Percentiles rank a stretch among this genome's conserved stretches.
phyloP scores from a whole-genome alignment of 2,888 invertebrate genomes.

The Dasysyrphus tricinctus region DNA sequence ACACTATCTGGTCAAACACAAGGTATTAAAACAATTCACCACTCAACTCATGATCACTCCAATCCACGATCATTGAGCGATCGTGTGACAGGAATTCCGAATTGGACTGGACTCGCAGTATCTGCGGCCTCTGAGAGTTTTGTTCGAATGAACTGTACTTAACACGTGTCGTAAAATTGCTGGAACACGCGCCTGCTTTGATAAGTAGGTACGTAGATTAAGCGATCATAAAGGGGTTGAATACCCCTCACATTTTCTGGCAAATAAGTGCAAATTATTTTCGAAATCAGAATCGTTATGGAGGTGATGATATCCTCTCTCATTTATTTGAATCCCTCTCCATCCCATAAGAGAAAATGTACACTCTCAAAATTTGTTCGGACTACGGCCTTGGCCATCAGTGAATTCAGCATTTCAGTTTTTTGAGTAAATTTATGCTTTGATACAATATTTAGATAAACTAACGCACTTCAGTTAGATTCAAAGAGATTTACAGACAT shows the following conservation, averaged over 20 bases:
- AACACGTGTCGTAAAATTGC: constrained; percentile 73
- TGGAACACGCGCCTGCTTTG: constrained; percentile 40
- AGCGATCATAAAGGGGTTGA: neutral
- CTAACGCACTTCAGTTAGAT: constrained; percentile 31
- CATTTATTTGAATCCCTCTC: too few relatives aligned
- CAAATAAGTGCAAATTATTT: neutral
- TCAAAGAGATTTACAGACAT: constrained; percentile 21
- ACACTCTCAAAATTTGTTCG: too few relatives aligned
- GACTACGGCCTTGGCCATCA: neutral
- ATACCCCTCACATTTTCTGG: neutral
- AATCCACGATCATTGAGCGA: constrained; percentile 57
- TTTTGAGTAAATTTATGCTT: constrained; percentile 45
- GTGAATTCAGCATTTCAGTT: neutral
- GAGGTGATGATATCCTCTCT: too few relatives aligned
- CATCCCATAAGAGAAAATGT: too few relatives aligned
- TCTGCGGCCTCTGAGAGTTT: neutral
- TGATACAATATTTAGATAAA: constrained; percentile 65
- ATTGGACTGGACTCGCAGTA: constrained; percentile 51
- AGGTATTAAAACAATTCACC: constrained; percentile 30
- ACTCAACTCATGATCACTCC: constrained; percentile 63
- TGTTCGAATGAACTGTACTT: constrained; percentile 22
- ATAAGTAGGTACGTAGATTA: neutral
- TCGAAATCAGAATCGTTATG: too few relatives aligned
- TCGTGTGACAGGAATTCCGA: constrained; percentile 72
- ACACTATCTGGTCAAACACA: constrained; percentile 39